Base-by-base conservation (phyloP, 2,113 vertebrate species). In the Isichthys henryi region DNA sequence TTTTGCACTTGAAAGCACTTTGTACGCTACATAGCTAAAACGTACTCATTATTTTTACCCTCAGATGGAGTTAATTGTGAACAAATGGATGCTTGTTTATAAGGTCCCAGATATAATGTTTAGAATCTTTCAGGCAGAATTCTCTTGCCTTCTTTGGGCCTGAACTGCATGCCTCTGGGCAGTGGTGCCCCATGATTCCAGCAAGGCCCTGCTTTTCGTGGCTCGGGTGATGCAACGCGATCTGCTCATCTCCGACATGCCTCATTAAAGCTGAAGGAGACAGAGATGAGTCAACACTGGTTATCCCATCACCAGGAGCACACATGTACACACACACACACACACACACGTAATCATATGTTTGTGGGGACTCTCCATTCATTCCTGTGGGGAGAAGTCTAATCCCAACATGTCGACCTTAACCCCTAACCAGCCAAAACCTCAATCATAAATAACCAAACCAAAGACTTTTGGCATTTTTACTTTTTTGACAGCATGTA, bases 181-280 rank as follows among this genome's bases (percentile, higher is more conserved):
- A 62, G 35, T 19, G 17, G 10, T 15, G 70, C 5, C 46, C 50
- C 17, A 53, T n/a, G 23, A 21, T 62, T 27, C 50, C 27, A 19
- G n/a, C 49, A 35, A 31, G 77, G 52, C 27, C n/a, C 46, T 86
- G 39, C 52, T 31, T 43, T 74, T 56, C 19, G 52, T 84, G 45
- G 45, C 58, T 58, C 27, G 35, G 58, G n/a, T 62, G 58, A 74
- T 50, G 58, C 48, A 70, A 74, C 58, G 45, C 45, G 31, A 86
- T 35, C 83, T 1, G 84, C 48, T n/a, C 88, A 23, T 86, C 83
- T 74, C 56, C 15, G 58, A 56, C 84, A 35, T 8, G 13, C 45
- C 48, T 87, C 89, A 86, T 89, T 89, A 89, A 89, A 52, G 83
- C 66, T 89, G 53, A 84, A 74, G 58, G 58, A 74, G 56, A 15